Evolutionary conservation across 2,888 invertebrate genomes (phyloP).

Genomic region (Aproaerema taeniolella): DNA sequence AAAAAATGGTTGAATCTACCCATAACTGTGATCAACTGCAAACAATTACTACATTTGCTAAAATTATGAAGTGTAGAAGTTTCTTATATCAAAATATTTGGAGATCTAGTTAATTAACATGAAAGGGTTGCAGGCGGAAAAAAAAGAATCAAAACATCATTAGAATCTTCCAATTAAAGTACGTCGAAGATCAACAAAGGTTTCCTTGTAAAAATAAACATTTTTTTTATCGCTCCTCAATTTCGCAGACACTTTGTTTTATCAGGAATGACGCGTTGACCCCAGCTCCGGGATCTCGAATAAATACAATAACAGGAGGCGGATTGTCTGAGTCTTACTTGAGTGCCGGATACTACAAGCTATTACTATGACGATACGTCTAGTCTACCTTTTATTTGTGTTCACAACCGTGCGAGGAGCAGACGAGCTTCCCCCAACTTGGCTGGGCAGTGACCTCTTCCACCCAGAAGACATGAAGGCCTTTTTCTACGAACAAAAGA

Average conservation of each 20-base stretch:
- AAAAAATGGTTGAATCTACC: too few relatives aligned
- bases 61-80: too few relatives aligned
- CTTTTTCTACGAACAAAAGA: slow-evolving; percentile 34
- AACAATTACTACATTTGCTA: too few relatives aligned
- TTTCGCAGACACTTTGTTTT: slow-evolving; percentile 18
- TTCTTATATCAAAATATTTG: too few relatives aligned
- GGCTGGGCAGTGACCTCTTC: background rate
- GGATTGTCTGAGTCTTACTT: slow-evolving; percentile 25
- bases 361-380: slow-evolving; percentile 30
- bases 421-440: background rate
- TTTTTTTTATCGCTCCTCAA: slow-evolving; percentile 68
- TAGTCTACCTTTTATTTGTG: slow-evolving; percentile 14
- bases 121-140: too few relatives aligned
- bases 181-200: too few relatives aligned
- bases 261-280: slow-evolving; percentile 33
- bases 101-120: too few relatives aligned
- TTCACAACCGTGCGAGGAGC: background rate
- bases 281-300: slow-evolving; percentile 34
- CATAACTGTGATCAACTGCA: too few relatives aligned
- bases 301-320: slow-evolving; percentile 26
- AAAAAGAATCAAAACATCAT: too few relatives aligned
- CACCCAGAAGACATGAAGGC: slow-evolving; percentile 33
- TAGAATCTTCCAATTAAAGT: too few relatives aligned
- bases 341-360: too few relatives aligned
- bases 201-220: slow-evolving; percentile 72